A percentile compares a stretch with the other conserved stretches of the same genome.
Conservation (phyloP, 2,113 vertebrate genomes). For the Ciconia maguari region DNA sequence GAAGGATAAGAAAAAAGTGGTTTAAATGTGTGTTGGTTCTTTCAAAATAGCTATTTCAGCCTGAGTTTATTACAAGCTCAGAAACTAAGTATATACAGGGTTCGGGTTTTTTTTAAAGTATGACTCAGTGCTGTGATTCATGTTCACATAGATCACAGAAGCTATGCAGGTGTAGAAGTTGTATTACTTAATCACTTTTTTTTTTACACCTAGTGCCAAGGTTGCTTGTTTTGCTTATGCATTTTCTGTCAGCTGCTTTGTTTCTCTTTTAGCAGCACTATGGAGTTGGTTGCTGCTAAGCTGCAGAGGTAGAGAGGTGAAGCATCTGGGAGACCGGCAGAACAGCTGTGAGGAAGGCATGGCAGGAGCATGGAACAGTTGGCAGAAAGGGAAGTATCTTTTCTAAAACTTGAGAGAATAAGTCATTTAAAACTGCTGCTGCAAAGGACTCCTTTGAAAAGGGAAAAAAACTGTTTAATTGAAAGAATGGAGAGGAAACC, state of each 20-base stretch:
- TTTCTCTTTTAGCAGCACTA: background rate
- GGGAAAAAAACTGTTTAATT: background rate
- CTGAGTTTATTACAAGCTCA: background rate
- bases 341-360: conserved; percentile 24
- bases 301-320: background rate
- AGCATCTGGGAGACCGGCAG: background rate
- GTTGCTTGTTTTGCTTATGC: background rate
- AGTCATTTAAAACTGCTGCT: background rate
- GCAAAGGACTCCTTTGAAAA: background rate
- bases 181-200: background rate
- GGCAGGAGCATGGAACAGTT: background rate
- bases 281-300: background rate
- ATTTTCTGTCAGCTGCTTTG: background rate
- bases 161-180: background rate
- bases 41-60: background rate
- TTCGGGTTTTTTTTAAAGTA: background rate
- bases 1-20: background rate
- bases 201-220: background rate
- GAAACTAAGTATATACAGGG: background rate
- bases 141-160: background rate
- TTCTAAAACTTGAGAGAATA: background rate
- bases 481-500: background rate
- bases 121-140: background rate
- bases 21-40: background rate
- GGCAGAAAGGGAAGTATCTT: background rate